These are phyloP conservation scores for Calliopum simillimum DNA, from an alignment of 2,888 invertebrate species.

Conservation along the genomic window DNA sequence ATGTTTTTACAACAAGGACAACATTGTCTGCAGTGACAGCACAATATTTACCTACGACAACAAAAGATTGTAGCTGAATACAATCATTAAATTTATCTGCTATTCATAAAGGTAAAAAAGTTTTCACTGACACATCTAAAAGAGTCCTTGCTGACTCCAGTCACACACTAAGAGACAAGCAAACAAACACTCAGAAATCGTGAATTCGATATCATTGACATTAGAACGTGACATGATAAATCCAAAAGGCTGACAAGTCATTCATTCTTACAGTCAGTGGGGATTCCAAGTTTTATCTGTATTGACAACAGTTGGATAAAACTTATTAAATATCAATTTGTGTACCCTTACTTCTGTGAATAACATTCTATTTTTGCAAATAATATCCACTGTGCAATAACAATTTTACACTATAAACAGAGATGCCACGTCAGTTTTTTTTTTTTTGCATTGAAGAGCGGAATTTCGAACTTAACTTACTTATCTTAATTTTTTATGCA, in stretches of 20 bases:
- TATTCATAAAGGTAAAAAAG: slow-evolving; percentile 3
- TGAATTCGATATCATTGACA: slow-evolving; percentile 23
- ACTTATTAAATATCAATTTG: neutral
- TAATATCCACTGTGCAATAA: no score
- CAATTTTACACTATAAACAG: no score
- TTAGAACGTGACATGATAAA: slow-evolving; percentile 19
- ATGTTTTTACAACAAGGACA: neutral
- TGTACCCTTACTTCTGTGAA: no score
- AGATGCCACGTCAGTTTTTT: no score
- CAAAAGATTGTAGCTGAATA: neutral
- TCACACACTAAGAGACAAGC: neutral
- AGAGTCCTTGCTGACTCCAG: no score
- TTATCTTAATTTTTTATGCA: no score
- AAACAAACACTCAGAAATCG: slow-evolving; percentile 19
- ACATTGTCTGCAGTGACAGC: neutral
- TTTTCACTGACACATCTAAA: no score
- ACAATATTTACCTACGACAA: neutral
- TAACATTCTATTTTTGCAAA: no score
- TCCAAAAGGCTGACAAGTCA: slow-evolving; percentile 7
- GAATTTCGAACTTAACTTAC: no score
- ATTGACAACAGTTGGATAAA: neutral
- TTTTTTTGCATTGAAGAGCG: no score
- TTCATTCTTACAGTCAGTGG: neutral
- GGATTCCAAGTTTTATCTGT: slow-evolving; percentile 1
- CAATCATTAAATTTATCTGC: slow-evolving; percentile 14